Evolutionary conservation across 2,113 vertebrate genomes (phyloP).

Genomic region (Oriolus oriolus): DNA sequence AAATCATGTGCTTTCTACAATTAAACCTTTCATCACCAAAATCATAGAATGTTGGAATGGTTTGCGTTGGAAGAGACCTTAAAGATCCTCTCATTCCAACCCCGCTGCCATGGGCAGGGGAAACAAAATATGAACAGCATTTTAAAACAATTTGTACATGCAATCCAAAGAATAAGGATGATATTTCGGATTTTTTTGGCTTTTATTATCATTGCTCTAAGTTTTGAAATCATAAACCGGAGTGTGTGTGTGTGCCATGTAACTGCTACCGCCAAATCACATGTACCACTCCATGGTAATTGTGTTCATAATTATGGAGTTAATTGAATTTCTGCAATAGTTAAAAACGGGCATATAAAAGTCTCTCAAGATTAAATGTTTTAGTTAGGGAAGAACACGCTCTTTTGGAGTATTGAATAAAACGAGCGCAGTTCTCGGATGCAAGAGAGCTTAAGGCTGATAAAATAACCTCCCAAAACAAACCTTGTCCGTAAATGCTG

Average conservation of each 20-base stretch:
- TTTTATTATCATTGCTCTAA: neutral
- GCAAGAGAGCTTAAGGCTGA: neutral
- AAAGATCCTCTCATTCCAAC: neutral
- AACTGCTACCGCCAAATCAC: neutral
- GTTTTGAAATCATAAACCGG: neutral
- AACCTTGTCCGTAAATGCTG: neutral
- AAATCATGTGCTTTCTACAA: neutral
- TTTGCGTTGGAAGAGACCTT: neutral
- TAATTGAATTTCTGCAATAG: slow-evolving; percentile 46
- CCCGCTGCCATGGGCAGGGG: neutral
- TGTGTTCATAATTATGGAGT: slow-evolving; percentile 42
- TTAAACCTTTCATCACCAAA: neutral
- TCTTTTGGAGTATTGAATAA: neutral
- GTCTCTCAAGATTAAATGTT: slow-evolving; percentile 28
- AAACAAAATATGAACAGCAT: neutral
- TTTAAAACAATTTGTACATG: neutral
- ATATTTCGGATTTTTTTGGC: neutral
- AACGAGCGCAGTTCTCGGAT: neutral
- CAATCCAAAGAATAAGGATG: neutral
- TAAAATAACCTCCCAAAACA: neutral
- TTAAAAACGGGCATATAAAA: slow-evolving; percentile 16
- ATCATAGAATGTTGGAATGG: neutral
- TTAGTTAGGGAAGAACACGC: neutral
- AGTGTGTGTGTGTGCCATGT: neutral
- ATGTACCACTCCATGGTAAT: slow-evolving; percentile 20